These are phyloP conservation scores for Schizotus pectinicornis DNA, from an alignment of 2,888 invertebrate genomes.

Conservation along the genomic window DNA sequence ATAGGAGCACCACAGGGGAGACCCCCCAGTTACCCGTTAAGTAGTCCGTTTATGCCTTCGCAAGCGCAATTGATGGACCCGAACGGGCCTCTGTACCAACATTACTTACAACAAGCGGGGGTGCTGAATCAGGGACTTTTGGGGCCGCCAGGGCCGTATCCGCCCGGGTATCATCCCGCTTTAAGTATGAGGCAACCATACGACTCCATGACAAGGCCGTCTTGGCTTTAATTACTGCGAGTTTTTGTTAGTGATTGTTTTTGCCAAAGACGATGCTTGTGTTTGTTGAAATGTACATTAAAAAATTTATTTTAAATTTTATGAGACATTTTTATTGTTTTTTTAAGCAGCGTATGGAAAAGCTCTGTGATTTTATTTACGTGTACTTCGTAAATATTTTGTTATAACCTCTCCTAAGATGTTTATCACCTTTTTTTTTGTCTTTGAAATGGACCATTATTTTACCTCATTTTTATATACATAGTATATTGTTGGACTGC, in stretches of 20 bases:
- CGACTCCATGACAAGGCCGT: slow-evolving; percentile 70
- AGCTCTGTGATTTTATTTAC: slow-evolving; percentile 35
- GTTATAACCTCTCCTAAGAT: slow-evolving; percentile 16
- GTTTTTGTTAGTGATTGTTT: slow-evolving; percentile 29
- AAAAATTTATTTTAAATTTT: slow-evolving; percentile 22
- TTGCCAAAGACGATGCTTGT: slow-evolving; percentile 50
- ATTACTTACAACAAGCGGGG: slow-evolving; percentile 69
- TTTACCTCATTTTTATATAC: slow-evolving; percentile 27
- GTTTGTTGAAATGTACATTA: slow-evolving; percentile 27
- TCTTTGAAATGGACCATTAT: slow-evolving; percentile 24
- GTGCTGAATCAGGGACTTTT: slow-evolving; percentile 61
- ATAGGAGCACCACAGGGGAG: slow-evolving; percentile 67
- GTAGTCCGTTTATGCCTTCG: slow-evolving; percentile 66
- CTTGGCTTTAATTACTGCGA: slow-evolving; percentile 63
- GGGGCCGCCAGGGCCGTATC: slow-evolving; percentile 59
- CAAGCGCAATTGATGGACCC: slow-evolving; percentile 64
- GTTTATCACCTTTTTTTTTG: slow-evolving; percentile 15
- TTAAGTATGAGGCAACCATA: slow-evolving; percentile 76
- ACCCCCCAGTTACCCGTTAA: slow-evolving; percentile 63
- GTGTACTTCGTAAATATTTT: slow-evolving; percentile 22
- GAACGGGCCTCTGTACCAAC: slow-evolving; percentile 73
- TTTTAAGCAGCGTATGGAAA: slow-evolving; percentile 19
- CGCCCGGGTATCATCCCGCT: slow-evolving; percentile 68
- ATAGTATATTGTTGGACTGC: slow-evolving; percentile 14
- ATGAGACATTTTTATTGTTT: slow-evolving; percentile 19